Percentiles rank a stretch among this genome's conserved stretches.
Conservation (phyloP, 2,113 vertebrate species). For the Neoarius graeffei region DNA sequence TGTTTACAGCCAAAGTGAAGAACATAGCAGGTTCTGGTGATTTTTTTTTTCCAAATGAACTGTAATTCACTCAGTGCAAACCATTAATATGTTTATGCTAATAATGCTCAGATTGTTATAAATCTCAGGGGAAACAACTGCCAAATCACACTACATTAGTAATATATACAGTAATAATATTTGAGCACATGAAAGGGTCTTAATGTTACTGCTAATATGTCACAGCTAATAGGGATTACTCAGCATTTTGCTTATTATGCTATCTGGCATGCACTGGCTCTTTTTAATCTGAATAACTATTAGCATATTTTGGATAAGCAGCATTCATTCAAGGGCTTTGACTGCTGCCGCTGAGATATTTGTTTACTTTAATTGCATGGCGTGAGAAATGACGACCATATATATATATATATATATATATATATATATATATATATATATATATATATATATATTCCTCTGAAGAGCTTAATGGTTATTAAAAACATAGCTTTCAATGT, state of each 20-base stretch:
- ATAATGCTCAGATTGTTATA: constrained; percentile 13
- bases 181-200: neutral
- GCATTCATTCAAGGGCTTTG: constrained; percentile 48
- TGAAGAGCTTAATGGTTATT: constrained; percentile 21
- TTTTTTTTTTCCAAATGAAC: neutral
- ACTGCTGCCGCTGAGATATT: constrained; percentile 57
- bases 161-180: neutral
- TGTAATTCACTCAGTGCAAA: constrained; percentile 62
- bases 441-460: constrained; percentile 40
- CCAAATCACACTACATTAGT: neutral
- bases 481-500: constrained; percentile 47
- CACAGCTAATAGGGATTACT: neutral
- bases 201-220: neutral
- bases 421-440: neutral
- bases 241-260: neutral
- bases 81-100: constrained; percentile 29
- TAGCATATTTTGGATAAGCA: neutral
- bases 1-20: constrained; percentile 55
- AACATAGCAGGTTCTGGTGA: neutral
- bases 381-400: constrained; percentile 25
- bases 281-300: neutral
- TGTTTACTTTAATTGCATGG: constrained; percentile 66
- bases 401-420: constrained; percentile 27
- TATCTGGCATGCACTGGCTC: constrained; percentile 26
- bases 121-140: constrained; percentile 30